A percentile compares a stretch with the other conserved stretches of the same genome.
phyloP scores from a whole-genome alignment of 1,140 invertebrate genomes.

The Muscidifurax raptorellus region DNA sequence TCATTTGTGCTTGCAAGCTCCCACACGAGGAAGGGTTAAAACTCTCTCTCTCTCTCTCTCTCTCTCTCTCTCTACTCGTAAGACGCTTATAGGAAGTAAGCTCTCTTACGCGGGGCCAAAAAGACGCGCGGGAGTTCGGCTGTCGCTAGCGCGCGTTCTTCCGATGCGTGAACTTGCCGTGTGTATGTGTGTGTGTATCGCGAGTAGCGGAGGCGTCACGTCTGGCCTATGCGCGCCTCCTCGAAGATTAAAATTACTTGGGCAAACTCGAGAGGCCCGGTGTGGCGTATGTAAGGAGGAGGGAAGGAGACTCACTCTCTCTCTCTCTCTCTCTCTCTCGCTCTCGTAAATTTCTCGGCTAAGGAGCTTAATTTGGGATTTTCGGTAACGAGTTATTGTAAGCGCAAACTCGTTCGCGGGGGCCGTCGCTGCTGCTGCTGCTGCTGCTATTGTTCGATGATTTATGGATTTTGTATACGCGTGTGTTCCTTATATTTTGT shows the following conservation, averaged over 20 bases:
- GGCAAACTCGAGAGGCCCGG: constrained; percentile 63
- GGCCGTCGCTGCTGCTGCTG: not conserved
- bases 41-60: constrained; percentile 59
- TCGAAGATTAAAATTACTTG: constrained; percentile 75
- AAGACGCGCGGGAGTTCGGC: constrained; percentile 63
- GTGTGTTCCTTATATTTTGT: not conserved
- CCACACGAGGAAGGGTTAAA: constrained; percentile 69
- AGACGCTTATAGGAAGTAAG: constrained; percentile 74
- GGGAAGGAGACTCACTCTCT: not conserved
- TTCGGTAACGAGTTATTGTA: constrained; percentile 74
- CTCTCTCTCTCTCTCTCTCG: not conserved
- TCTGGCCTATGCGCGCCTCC: constrained; percentile 36
- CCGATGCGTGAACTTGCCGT: constrained; percentile 48
- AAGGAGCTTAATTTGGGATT: constrained; percentile 76
- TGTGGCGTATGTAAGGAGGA: constrained; percentile 39
- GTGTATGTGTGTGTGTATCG: not conserved
- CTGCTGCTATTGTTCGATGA: constrained; percentile 49
- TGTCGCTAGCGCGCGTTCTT: constrained; percentile 51
- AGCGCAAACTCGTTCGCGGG: constrained; percentile 63
- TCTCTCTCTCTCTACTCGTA: constrained; percentile 43
- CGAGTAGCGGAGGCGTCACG: constrained; percentile 41
- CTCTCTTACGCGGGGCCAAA: constrained; percentile 61
- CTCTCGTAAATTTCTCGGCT: constrained; percentile 74
- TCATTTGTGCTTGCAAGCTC: not conserved
- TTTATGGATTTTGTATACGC: constrained; percentile 52